Conservation (phyloP, 2,888 invertebrate species). For the Ophion ellenae region DNA sequence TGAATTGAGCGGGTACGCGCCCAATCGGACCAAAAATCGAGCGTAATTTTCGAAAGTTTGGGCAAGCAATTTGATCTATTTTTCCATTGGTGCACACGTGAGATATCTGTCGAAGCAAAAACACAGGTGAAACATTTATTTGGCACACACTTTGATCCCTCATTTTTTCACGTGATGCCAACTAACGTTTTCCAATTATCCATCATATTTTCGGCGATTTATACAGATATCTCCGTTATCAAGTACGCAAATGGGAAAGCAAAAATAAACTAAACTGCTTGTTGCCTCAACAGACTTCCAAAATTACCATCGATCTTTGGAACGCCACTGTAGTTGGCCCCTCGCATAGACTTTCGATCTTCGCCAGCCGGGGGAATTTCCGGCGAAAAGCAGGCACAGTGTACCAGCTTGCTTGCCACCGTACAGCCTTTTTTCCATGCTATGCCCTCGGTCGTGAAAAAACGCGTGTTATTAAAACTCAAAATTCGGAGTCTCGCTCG, state of each 20-base stretch:
- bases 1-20: slow-evolving; percentile 20
- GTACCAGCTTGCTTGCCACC: neutral
- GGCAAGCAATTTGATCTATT: neutral
- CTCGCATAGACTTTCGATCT: neutral
- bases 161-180: too few relatives aligned
- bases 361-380: neutral
- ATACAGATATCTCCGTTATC: neutral
- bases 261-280: neutral
- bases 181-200: too few relatives aligned
- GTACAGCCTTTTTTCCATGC: neutral
- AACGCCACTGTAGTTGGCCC: too few relatives aligned
- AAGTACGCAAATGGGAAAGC: neutral
- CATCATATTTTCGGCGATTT: neutral
- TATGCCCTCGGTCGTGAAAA: neutral
- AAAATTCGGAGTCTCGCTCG: neutral
- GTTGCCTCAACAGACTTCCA: neutral
- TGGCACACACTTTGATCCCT: too few relatives aligned
- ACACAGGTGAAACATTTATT: neutral
- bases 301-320: neutral
- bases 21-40: neutral
- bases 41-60: neutral
- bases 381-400: neutral
- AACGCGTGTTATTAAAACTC: neutral
- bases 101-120: neutral
- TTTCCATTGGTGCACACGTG: neutral